Percentiles rank a stretch among this genome's conserved stretches.
Conservation (phyloP, 2,888 invertebrate genomes). For the Zygothrica quintamaculata region DNA sequence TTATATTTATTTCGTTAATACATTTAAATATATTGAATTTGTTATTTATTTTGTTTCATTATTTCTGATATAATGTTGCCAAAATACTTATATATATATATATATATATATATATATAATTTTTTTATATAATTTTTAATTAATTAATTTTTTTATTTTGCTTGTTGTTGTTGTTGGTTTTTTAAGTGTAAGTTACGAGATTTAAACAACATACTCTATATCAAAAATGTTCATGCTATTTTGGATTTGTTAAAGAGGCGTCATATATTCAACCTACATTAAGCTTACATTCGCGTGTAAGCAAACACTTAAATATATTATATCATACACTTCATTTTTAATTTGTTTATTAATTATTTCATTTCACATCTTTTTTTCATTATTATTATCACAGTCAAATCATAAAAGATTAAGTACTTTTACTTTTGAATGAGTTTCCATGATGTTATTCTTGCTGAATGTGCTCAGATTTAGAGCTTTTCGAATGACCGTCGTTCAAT, state of each 20-base stretch:
- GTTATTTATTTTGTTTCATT: conserved; percentile 31
- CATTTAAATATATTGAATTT: conserved; percentile 34
- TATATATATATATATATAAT: conserved; percentile 12
- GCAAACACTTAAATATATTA: conserved; percentile 65
- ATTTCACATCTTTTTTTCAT: conserved; percentile 67
- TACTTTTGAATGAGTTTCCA: conserved; percentile 80
- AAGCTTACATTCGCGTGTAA: conserved; percentile 58
- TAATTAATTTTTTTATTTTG: too few relatives aligned
- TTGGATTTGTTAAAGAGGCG: conserved; percentile 51
- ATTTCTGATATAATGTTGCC: conserved; percentile 61
- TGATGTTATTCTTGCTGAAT: conserved; percentile 67
- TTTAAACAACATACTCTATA: conserved; percentile 1
- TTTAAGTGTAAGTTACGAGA: too few relatives aligned
- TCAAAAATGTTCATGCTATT: conserved; percentile 45
- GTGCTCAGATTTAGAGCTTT: conserved; percentile 56
- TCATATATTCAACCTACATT: conserved; percentile 55
- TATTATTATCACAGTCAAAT: conserved; percentile 85
- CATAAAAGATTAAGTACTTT: conserved; percentile 84
- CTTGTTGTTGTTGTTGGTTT: too few relatives aligned
- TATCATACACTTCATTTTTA: conserved; percentile 61
- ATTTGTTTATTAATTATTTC: conserved; percentile 46
- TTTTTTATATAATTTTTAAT: neutral
- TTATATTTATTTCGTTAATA: conserved; percentile 38
- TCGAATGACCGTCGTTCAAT: conserved; percentile 49
- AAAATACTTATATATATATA: conserved; percentile 79